These are phyloP conservation scores for Diaprepes abbreviatus DNA, from an alignment of 2,888 invertebrate genomes.

Conservation along the genomic window DNA sequence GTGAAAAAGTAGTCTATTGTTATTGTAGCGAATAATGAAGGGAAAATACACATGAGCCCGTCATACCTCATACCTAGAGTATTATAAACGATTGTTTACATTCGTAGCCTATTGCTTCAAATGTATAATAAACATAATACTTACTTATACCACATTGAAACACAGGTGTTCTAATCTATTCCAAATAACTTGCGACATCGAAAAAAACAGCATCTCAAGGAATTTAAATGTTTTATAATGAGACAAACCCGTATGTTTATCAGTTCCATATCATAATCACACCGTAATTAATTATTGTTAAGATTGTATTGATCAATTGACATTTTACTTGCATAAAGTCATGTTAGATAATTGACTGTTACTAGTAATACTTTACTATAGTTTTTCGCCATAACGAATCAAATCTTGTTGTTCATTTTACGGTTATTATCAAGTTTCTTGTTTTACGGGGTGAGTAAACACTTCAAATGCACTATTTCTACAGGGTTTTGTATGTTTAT, in stretches of 20 bases:
- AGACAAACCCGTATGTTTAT: conserved; percentile 30
- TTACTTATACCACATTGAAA: conserved; percentile 25
- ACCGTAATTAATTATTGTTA: conserved; percentile 17
- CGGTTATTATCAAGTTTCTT: not conserved
- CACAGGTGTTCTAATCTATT: conserved; percentile 41
- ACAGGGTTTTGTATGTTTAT: no score
- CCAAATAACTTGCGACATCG: conserved; percentile 27
- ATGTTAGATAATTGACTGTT: conserved; percentile 6
- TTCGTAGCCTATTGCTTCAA: conserved; percentile 8
- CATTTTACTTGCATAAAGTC: conserved; percentile 14
- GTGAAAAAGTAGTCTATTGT: conserved; percentile 20
- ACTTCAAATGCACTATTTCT: no score
- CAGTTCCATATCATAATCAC: conserved; percentile 19
- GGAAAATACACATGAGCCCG: conserved; percentile 14
- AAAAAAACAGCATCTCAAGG: conserved; percentile 29
- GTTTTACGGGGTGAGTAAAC: no score
- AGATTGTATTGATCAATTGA: conserved; percentile 10
- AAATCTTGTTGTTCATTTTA: not conserved
- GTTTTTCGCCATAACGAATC: not conserved
- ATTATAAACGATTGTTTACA: conserved; percentile 12
- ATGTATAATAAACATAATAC: conserved; percentile 18
- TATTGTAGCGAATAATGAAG: conserved; percentile 12
- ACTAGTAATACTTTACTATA: not conserved
- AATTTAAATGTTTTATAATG: conserved; percentile 38
- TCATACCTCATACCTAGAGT: not conserved